phyloP scores from a whole-genome alignment of 2,888 invertebrate species.

The Stramonita haemastoma region DNA sequence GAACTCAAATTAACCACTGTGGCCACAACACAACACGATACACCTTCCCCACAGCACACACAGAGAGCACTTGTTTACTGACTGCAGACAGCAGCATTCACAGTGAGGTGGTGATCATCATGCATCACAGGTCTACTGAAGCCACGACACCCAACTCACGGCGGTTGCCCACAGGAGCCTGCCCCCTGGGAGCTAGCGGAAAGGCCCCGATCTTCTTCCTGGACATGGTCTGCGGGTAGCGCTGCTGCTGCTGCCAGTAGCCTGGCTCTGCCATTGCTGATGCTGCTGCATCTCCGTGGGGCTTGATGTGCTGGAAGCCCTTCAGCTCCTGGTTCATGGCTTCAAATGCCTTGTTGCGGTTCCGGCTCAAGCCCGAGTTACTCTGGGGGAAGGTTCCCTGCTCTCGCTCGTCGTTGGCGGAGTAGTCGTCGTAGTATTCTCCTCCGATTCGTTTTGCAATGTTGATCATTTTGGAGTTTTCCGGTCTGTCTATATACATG shows the following conservation, averaged over 20 bases:
- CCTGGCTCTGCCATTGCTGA: conserved; percentile 16
- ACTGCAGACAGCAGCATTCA: no score
- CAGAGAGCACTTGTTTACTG: no score
- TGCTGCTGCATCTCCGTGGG: conserved; percentile 20
- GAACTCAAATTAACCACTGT: not conserved
- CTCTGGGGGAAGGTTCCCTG: conserved; percentile 12
- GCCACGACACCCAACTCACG: conserved; percentile 33
- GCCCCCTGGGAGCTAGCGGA: not conserved
- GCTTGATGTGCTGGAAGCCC: conserved; percentile 47
- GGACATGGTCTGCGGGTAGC: conserved; percentile 14
- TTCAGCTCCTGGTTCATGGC: conserved; percentile 59
- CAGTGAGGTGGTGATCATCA: not conserved
- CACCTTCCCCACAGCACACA: no score
- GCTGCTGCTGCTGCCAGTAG: conserved; percentile 34
- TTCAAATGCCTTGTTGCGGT: conserved; percentile 66
- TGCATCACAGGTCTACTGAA: not conserved
- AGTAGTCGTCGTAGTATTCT: conserved; percentile 51
- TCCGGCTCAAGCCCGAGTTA: conserved; percentile 54
- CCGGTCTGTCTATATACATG: not conserved
- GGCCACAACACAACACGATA: not conserved
- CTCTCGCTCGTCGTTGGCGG: conserved; percentile 48
- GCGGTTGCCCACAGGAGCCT: no score
- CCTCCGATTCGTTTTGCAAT: conserved; percentile 38
- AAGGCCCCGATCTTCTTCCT: conserved; percentile 19
- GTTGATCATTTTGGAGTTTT: not conserved